phyloP scores from a whole-genome alignment of 2,113 vertebrate genomes.

The Nothocercus nigrocapillus region DNA sequence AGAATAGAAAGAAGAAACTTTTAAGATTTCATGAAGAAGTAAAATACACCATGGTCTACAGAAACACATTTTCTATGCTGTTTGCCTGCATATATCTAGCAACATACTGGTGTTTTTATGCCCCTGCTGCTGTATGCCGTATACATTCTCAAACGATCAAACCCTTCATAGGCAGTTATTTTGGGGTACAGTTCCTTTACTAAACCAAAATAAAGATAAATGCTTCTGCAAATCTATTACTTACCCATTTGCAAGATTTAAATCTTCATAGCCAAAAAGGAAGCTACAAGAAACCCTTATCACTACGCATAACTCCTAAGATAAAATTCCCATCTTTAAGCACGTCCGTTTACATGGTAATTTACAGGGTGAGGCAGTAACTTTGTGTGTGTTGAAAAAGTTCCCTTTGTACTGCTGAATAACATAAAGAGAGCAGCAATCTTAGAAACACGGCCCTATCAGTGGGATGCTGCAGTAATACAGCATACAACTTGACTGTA shows the following conservation, averaged over 20 bases:
- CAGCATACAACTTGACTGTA: background rate
- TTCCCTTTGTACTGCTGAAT: background rate
- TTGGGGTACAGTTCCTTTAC: background rate
- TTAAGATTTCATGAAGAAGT: background rate
- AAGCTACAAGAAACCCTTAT: background rate
- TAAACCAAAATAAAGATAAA: background rate
- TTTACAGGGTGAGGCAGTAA: background rate
- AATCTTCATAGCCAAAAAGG: background rate
- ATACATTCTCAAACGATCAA: background rate
- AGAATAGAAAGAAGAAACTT: background rate
- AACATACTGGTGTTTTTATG: background rate
- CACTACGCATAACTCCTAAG: background rate
- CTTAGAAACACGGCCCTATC: background rate
- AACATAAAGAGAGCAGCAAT: background rate
- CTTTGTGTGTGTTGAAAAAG: background rate
- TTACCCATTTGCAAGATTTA: background rate
- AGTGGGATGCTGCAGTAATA: background rate
- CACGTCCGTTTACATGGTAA: background rate
- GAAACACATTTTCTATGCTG: background rate
- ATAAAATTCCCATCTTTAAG: background rate
- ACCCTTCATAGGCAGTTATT: background rate
- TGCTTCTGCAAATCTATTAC: background rate
- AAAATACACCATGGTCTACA: background rate
- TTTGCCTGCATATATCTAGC: background rate
- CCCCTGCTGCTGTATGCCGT: fast-evolving